These are phyloP conservation scores for Gisinianus flammeolus DNA, from an alignment of 2,888 invertebrate species.

Conservation along the genomic window DNA sequence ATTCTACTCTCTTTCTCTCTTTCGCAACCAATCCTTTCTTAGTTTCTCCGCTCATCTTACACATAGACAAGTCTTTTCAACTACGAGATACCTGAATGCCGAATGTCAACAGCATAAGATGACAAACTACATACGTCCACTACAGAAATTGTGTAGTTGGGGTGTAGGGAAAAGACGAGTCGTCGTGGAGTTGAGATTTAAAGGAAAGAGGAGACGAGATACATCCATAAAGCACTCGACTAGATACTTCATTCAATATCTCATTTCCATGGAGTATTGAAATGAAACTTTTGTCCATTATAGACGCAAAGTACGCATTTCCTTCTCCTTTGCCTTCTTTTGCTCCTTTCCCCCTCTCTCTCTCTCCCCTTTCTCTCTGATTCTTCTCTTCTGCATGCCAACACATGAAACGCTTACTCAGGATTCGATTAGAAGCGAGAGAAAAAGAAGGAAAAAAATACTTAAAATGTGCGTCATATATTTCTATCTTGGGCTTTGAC, in stretches of 20 bases:
- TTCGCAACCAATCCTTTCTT: background rate
- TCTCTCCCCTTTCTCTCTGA: background rate
- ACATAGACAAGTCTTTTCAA: background rate
- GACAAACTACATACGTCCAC: background rate
- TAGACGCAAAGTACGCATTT: too few species aligned
- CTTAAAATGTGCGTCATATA: slow-evolving; percentile 6
- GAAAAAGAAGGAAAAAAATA: background rate
- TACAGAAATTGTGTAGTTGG: too few species aligned
- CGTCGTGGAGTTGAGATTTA: too few species aligned
- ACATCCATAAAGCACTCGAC: too few species aligned
- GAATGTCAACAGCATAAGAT: background rate
- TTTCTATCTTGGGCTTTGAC: background rate
- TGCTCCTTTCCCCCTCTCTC: background rate
- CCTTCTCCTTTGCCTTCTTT: background rate
- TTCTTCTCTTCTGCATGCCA: background rate
- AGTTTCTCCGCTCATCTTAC: background rate
- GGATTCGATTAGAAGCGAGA: background rate
- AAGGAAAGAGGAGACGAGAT: too few species aligned
- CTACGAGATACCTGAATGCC: background rate
- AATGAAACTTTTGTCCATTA: background rate
- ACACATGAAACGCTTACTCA: background rate
- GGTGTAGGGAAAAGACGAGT: too few species aligned
- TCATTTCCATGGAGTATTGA: background rate
- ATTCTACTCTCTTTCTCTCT: background rate
- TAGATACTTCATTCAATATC: background rate